These are phyloP conservation scores for Paradoxurus hermaphroditus DNA, from an alignment of 2,113 vertebrate genomes.

Conservation along the genomic window DNA sequence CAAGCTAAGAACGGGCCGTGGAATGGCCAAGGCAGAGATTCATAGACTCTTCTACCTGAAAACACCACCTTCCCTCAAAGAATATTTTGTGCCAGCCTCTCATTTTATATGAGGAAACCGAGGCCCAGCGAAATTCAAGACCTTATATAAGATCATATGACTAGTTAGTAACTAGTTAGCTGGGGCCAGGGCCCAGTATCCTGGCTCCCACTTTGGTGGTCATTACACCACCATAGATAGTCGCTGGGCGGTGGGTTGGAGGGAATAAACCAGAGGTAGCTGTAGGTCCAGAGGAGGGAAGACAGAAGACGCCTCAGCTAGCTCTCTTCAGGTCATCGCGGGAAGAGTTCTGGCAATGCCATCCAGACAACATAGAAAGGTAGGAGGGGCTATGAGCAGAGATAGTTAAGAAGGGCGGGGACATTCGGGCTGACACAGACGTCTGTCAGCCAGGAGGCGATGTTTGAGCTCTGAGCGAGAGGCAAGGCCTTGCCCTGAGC, in stretches of 20 bases:
- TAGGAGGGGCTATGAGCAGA: not conserved
- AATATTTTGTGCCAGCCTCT: not conserved
- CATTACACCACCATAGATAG: not conserved
- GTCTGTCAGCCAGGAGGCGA: not conserved
- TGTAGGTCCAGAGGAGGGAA: not conserved
- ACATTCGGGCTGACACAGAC: not conserved
- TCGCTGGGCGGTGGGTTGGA: not conserved
- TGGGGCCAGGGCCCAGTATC: not conserved
- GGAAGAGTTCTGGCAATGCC: not conserved
- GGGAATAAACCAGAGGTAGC: not conserved
- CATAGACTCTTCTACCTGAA: not conserved
- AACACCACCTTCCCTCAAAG: not conserved
- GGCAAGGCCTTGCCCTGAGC: not conserved
- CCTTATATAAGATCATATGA: not conserved
- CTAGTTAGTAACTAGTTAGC: not conserved
- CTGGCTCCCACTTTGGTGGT: not conserved
- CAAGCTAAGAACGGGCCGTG: not conserved
- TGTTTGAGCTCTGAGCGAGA: not conserved
- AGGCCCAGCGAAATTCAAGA: not conserved
- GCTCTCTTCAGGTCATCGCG: not conserved
- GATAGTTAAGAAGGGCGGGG: not conserved
- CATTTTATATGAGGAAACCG: not conserved
- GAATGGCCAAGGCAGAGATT: not conserved
- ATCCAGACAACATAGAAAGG: not conserved
- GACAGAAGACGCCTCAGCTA: not conserved